Percentiles rank a stretch among this genome's conserved stretches.
Evolutionary conservation across 2,797 vertebrate genomes (phyloP).

Genomic region (Bradypodion pumilum): DNA sequence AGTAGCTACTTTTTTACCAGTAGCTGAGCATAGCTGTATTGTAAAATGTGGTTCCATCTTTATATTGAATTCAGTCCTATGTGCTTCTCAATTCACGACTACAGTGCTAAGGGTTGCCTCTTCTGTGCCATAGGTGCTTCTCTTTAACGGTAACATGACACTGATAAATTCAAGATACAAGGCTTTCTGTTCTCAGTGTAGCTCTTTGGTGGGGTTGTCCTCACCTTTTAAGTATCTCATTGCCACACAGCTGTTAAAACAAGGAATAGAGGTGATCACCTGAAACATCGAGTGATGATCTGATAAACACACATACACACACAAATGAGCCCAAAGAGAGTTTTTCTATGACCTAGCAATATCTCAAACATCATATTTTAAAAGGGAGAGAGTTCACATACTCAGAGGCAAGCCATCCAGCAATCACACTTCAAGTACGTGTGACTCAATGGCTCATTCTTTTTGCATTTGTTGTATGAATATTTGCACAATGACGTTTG

Average conservation of each 20-base stretch:
- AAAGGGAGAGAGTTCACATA: slow-evolving; percentile 1
- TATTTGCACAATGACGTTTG: neutral
- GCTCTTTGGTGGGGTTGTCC: neutral
- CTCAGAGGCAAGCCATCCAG: neutral
- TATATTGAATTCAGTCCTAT: neutral
- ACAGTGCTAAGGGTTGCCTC: neutral
- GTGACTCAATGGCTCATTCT: neutral
- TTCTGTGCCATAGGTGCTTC: neutral
- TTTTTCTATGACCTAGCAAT: neutral
- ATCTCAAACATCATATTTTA: neutral
- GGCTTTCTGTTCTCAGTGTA: neutral
- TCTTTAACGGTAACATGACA: neutral
- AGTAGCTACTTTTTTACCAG: neutral
- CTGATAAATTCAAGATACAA: neutral
- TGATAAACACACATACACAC: neutral
- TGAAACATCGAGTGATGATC: neutral
- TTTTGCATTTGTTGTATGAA: neutral
- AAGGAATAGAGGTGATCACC: neutral
- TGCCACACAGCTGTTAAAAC: neutral
- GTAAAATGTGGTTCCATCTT: neutral
- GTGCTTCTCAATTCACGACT: neutral
- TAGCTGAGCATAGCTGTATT: neutral
- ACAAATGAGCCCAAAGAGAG: neutral
- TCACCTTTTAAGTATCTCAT: neutral
- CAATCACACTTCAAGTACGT: neutral